These are phyloP conservation scores for Oxyruncus cristatus DNA, from an alignment of 2,113 vertebrate genomes.

Conservation along the genomic window DNA sequence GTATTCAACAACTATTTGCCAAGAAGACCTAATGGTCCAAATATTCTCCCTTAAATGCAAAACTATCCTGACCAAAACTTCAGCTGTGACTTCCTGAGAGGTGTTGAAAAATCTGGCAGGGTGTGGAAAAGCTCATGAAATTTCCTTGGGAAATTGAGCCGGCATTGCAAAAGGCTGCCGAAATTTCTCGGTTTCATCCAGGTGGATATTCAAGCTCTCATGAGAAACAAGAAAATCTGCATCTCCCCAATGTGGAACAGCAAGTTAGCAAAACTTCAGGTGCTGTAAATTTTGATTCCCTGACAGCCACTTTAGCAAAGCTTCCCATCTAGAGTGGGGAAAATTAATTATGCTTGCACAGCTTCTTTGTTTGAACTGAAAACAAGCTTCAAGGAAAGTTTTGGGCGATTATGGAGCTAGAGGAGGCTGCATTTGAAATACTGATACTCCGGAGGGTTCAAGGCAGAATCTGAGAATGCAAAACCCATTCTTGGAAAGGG, in stretches of 20 bases:
- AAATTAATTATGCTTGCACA: background rate
- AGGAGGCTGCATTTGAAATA: background rate
- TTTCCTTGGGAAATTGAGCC: background rate
- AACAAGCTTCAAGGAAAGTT: background rate
- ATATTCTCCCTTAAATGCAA: background rate
- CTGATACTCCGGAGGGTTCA: background rate
- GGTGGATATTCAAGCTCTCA: slow-evolving; percentile 8
- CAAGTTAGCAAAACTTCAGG: background rate
- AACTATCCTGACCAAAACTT: background rate
- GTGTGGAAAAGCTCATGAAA: slow-evolving; percentile 16
- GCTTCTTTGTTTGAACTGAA: background rate
- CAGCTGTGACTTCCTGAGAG: slow-evolving; percentile 35
- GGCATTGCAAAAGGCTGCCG: background rate
- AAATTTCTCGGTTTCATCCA: background rate
- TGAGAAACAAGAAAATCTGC: background rate
- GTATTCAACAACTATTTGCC: background rate
- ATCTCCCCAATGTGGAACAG: background rate
- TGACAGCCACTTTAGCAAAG: slow-evolving; percentile 20
- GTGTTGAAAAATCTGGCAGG: slow-evolving; percentile 47
- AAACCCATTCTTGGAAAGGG: background rate
- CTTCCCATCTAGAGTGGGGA: background rate
- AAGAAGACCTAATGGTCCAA: background rate
- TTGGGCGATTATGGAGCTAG: background rate
- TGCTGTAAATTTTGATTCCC: slow-evolving; percentile 25
- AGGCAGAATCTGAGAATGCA: background rate